Percentiles rank a stretch among this genome's conserved stretches.
phyloP scores from a whole-genome alignment of 2,113 vertebrate genomes.

The Colistium nudipinnis region DNA sequence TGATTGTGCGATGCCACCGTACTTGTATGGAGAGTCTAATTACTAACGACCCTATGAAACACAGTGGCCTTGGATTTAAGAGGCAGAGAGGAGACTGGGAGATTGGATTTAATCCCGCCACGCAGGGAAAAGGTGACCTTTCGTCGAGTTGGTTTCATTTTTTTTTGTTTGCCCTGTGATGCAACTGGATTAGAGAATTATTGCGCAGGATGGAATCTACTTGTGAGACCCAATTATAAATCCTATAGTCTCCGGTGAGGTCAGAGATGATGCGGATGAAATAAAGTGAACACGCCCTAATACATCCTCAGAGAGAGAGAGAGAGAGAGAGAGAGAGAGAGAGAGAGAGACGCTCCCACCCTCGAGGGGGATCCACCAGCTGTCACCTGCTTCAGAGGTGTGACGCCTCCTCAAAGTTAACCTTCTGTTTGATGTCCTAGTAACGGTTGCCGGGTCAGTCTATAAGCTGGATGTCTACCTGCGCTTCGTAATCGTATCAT shows the following conservation, averaged over 20 bases:
- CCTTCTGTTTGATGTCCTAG: conserved; percentile 62
- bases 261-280: conserved; percentile 50
- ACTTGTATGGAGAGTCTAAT: conserved; percentile 54
- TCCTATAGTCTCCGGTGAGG: conserved; percentile 31
- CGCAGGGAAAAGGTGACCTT: conserved; percentile 67
- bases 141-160: conserved; percentile 66
- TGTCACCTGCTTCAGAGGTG: conserved; percentile 68
- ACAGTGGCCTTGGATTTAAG: conserved; percentile 68
- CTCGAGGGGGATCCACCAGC: conserved; percentile 59
- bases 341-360: too few species aligned
- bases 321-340: too few species aligned
- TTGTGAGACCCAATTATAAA: conserved; percentile 44
- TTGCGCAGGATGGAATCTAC: conserved; percentile 47
- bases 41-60: conserved; percentile 60
- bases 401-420: conserved; percentile 34
- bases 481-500: conserved; percentile 40
- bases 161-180: conserved; percentile 62
- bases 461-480: conserved; percentile 18
- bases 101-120: conserved; percentile 73
- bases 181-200: conserved; percentile 74
- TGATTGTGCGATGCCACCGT: conserved; percentile 39
- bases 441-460: conserved; percentile 22
- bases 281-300: conserved; percentile 25
- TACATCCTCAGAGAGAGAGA: conserved; percentile 26
- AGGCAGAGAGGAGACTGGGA: conserved; percentile 63